These are phyloP conservation scores for Poicephalus meyeri DNA, from an alignment of 2,113 vertebrate species.

Conservation along the genomic window DNA sequence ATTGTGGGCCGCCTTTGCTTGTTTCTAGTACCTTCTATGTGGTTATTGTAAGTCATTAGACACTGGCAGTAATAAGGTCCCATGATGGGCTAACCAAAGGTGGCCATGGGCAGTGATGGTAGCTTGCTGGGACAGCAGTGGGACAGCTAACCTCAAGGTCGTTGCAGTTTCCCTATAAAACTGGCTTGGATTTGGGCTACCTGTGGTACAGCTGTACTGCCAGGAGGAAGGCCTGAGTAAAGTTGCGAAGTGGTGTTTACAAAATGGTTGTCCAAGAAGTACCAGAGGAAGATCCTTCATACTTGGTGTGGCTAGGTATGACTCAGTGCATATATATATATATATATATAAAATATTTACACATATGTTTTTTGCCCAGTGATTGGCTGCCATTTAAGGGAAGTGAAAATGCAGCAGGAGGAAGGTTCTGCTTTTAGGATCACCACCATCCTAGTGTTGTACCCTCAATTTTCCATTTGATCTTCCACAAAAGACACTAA, in stretches of 20 bases:
- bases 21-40: background rate
- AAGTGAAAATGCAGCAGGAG: background rate
- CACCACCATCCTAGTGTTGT: background rate
- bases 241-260: accelerated
- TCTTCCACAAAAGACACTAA: background rate
- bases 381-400: background rate
- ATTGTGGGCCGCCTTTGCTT: accelerated
- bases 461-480: background rate
- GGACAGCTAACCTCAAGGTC: background rate
- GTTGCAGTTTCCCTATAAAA: background rate
- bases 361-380: accelerated
- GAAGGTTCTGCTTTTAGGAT: background rate
- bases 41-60: background rate
- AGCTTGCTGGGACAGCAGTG: background rate
- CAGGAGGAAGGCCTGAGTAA: background rate
- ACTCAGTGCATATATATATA: background rate
- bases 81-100: accelerated
- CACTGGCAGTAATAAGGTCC: background rate
- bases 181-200: background rate
- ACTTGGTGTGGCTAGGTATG: accelerated
- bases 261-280: background rate
- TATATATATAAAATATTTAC: background rate
- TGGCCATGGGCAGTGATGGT: no score
- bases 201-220: background rate
- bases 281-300: background rate